Evolutionary conservation across 2,888 invertebrate genomes (phyloP).

Genomic region (Drepana falcataria): DNA sequence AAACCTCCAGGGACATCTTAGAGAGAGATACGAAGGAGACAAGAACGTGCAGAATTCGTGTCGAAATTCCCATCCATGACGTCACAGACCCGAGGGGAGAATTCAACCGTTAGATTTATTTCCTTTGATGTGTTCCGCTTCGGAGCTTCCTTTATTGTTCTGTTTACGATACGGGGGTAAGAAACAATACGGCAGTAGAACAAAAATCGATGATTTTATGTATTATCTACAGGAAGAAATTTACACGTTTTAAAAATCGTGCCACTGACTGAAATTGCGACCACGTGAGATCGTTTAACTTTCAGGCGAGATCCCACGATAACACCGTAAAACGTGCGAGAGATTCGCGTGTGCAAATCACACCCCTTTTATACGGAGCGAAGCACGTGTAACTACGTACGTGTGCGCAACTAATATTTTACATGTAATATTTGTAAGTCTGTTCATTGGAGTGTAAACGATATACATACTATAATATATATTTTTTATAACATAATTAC

Average conservation of each 20-base stretch:
- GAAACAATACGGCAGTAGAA: neutral
- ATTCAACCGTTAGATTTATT: conserved; percentile 11
- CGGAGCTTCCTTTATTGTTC: conserved; percentile 2
- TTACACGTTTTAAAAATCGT: no score
- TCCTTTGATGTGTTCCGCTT: conserved; percentile 9
- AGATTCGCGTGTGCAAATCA: neutral
- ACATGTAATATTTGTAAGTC: no score
- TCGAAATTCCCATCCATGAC: neutral
- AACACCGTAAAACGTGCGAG: neutral
- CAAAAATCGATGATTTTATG: no score
- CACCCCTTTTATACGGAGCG: neutral
- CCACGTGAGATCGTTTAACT: neutral
- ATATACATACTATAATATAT: no score
- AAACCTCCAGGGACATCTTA: neutral
- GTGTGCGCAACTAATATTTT: neutral
- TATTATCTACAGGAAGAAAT: no score
- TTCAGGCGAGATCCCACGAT: neutral
- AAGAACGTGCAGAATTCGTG: neutral
- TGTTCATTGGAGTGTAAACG: no score
- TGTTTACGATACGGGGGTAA: neutral
- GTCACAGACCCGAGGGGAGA: conserved; percentile 5
- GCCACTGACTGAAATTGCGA: neutral
- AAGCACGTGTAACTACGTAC: neutral
- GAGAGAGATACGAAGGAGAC: neutral
- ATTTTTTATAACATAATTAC: no score